Base-by-base conservation (phyloP, 2,797 vertebrate genomes). In the Botia almorhae region DNA sequence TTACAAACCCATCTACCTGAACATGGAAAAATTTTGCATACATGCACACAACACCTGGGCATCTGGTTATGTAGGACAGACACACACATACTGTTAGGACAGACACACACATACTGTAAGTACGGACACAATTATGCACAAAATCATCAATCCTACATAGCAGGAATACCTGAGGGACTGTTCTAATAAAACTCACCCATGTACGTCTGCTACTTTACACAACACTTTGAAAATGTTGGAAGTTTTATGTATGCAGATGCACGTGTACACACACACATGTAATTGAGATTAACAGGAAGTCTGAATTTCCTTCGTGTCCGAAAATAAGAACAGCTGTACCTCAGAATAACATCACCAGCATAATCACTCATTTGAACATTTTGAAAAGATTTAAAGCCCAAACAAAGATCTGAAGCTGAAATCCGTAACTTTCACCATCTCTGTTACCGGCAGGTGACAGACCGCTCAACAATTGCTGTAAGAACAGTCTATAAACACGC, bases 1-100 rank as follows among this genome's bases (percentile, higher is more conserved):
- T 39, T 68, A 58, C 12, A 21, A 68, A 36, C 39, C 48, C 39
- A 50, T 69, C 43, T 39, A 61, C 61, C 21, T 71, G 60, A 78
- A 78, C 61, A 63, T 78, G 68, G 14, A 63, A 53, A 53, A 16
- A 48, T 17, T 76, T 70, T 61, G 26, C 55, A 73, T 33, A 53
- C 14, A 72, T 17, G 63, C 56, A 63, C 16, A 72, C 48, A 72
- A 17, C 21, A 51, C 55, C 55, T 70, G 76, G 55, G 19, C 68
- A 71, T 50, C 68, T 71, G 68, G 68, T 11, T 63, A 64, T 63
- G 43, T 78, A 78, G 74, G 73, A 77, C 61, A 77, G 55, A 71
- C 67, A 8, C 33, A 39, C 51, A 68, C 3, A 71, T 10, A 73
- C 67, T 56, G n/a, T n/a, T n/a, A n/a, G n/a, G n/a, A n/a, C n/a